These are phyloP conservation scores for Arvicanthis niloticus DNA, from an alignment of 2,113 vertebrate genomes.

Conservation along the genomic window DNA sequence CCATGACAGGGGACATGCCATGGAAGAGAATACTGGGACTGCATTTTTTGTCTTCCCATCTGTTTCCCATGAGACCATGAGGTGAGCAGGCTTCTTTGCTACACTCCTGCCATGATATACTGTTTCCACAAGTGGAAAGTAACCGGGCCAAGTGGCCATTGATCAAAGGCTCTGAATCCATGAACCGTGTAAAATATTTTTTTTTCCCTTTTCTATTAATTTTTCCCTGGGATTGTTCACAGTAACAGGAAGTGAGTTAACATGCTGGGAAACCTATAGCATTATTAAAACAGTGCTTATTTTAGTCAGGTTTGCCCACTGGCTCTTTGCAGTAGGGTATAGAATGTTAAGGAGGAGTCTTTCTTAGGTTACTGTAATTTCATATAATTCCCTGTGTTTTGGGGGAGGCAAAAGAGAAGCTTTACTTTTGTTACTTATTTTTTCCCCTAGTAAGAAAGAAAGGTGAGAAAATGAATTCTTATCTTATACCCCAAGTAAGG, in stretches of 20 bases:
- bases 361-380: not conserved
- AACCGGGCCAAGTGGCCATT: not conserved
- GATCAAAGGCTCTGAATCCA: not conserved
- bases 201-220: not conserved
- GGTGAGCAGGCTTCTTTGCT: not conserved
- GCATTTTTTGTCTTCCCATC: not conserved
- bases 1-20: not conserved
- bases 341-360: not conserved
- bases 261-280: not conserved
- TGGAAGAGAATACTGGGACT: not conserved
- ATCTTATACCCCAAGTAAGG: not conserved
- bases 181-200: not conserved
- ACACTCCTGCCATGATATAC: too few species aligned
- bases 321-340: not conserved
- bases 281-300: not conserved
- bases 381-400: not conserved
- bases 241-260: not conserved
- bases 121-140: not conserved
- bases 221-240: not conserved
- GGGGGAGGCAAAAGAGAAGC: too few species aligned
- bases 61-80: not conserved
- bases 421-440: slow-evolving; percentile 6
- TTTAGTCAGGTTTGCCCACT: not conserved
- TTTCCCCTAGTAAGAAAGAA: not conserved
- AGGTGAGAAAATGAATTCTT: slow-evolving; percentile 35